Base-by-base conservation (phyloP, 1,140 invertebrate genomes). In the Mamestra configurata region DNA sequence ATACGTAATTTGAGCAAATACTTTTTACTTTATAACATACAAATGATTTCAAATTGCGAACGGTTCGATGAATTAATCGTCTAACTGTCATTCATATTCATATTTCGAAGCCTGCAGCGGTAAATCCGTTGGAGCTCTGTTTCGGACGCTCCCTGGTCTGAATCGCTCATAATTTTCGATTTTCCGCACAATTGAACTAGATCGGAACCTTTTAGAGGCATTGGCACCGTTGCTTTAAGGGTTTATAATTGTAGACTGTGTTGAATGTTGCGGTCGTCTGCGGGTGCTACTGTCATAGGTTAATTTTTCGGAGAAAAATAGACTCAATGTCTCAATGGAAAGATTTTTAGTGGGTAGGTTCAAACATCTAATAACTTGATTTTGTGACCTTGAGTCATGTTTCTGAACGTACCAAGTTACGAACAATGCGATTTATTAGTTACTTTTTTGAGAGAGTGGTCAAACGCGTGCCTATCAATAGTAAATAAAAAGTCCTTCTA, bases 161-260 rank as follows among this genome's bases (percentile, higher is more conserved):
- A 82, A 86, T 86, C 81, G 90, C 82, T 91, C 88, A 91, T 92
- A 92, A 93, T 93, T 93, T 93, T 81, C 88, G 92, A 93, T 92
- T 93, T 93, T 84, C 90, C 89, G 84, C 83, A 88, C 90, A 89
- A 93, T 92, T 92, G 88, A 90, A 87, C 88, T 55, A 79, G 72
- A 79, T 84, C 80, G 75, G 57, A 82, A 82, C 79, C 85, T 86
- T 83, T 72, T 84, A 78, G 82, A 76, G 6, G 57, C 72, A 46
- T 55, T 75, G 35, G 37, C 31, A 27, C 5, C 13, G 24, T 20
- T 15, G 40, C 57, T 76, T 73, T 10, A 73, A 57, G 31, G 40
- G 40, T 31, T 70, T 76, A 49, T 76, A 64, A 64, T 64, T 64
- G 73, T 31, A 5, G 13, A 49, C 4, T 75, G 37, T 59, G 20